These are phyloP conservation scores for Oxyura jamaicensis DNA, from an alignment of 2,113 vertebrate genomes.

Conservation along the genomic window DNA sequence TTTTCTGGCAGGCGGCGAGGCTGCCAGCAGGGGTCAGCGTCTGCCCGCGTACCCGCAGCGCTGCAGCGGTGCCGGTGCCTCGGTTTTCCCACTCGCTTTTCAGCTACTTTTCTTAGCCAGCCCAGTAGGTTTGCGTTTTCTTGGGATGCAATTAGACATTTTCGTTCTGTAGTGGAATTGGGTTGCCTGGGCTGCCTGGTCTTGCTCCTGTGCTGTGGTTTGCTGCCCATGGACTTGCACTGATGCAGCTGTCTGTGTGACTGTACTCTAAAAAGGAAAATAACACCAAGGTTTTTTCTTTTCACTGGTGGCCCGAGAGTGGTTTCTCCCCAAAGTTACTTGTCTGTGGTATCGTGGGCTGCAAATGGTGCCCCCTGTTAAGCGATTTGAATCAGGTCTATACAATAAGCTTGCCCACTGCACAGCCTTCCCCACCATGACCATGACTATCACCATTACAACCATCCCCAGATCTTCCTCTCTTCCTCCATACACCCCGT, in stretches of 20 bases:
- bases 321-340: background rate
- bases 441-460: background rate
- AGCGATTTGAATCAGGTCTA: background rate
- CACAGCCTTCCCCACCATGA: background rate
- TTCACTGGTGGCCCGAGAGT: background rate
- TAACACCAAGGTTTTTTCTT: background rate
- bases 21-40: slow-evolving; percentile 62
- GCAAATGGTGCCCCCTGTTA: background rate
- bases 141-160: background rate
- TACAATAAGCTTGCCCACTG: background rate
- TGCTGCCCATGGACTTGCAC: background rate
- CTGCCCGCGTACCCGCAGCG: background rate
- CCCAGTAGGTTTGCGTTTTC: background rate
- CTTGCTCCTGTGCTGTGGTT: background rate
- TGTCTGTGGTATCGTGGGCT: background rate
- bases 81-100: background rate
- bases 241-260: background rate
- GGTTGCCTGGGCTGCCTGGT: background rate
- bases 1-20: background rate
- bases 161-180: background rate
- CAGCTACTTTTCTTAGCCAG: background rate
- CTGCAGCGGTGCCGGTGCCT: background rate
- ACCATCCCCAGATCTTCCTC: background rate
- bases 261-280: background rate
- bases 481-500: fast-evolving